Evolutionary conservation across 37 sponge, comb jelly and placozoan species (phyloP).

Genomic region (Oopsacas minuta): DNA sequence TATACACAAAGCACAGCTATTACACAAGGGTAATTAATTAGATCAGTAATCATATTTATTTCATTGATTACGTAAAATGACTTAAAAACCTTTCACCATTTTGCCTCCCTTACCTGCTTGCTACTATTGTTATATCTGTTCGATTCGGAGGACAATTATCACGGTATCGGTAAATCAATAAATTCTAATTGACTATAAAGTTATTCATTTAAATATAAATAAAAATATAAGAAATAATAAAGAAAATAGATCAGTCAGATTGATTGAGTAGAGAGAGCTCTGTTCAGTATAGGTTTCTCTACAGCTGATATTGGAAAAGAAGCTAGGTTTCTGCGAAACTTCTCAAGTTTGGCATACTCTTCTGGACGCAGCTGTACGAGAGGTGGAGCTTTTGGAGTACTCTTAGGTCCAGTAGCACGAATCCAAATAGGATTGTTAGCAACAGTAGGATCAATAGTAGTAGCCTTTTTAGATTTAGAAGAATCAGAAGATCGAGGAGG

Average conservation of each 20-base stretch:
- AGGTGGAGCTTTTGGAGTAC: slow-evolving; percentile 32
- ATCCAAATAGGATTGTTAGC: slow-evolving; percentile 17
- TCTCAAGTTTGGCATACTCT: slow-evolving; percentile 28
- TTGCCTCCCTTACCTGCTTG: too few species aligned
- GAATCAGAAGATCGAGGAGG: neutral
- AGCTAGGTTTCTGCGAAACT: neutral
- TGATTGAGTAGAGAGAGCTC: neutral
- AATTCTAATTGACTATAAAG: too few species aligned
- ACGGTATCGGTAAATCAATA: too few species aligned
- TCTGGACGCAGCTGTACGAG: slow-evolving; percentile 44
- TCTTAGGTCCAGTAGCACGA: slow-evolving; percentile 66
- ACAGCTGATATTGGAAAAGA: neutral
- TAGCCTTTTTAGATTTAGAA: neutral
- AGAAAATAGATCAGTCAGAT: neutral
- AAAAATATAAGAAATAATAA: neutral
- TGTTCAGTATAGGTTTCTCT: neutral
- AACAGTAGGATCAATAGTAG: neutral
- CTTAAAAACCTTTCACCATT: too few species aligned
- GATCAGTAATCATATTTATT: too few species aligned
- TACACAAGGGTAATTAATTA: too few species aligned
- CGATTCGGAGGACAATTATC: too few species aligned
- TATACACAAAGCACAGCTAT: too few species aligned
- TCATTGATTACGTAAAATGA: too few species aligned
- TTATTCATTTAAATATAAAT: neutral
- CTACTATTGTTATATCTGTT: too few species aligned